phyloP scores from a whole-genome alignment of 2,888 invertebrate genomes.

The Quadroppia sp. region DNA sequence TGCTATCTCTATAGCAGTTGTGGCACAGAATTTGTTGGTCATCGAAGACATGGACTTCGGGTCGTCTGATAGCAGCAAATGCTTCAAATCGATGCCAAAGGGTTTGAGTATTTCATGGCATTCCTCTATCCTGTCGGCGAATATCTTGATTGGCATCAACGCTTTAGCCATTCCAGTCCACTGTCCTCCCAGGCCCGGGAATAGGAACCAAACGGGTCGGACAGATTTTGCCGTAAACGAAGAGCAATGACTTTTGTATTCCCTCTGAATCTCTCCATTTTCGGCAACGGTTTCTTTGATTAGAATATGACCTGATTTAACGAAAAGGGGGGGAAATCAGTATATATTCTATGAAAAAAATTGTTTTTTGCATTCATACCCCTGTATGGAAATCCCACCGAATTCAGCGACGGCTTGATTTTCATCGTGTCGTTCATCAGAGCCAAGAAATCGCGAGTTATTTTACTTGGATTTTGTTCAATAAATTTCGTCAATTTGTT shows the following conservation, averaged over 20 bases:
- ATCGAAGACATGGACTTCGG: conserved; percentile 76
- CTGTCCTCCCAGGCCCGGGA: conserved; percentile 63
- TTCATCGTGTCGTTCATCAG: conserved; percentile 71
- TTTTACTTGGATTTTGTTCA: conserved; percentile 56
- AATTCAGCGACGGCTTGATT: neutral
- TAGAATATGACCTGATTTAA: neutral
- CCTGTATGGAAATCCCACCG: conserved; percentile 56
- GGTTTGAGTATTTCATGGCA: conserved; percentile 20
- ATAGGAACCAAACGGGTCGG: conserved; percentile 86
- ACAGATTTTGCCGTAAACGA: too few species aligned
- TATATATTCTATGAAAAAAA: too few species aligned
- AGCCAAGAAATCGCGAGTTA: conserved; percentile 63
- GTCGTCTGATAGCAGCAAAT: conserved; percentile 14
- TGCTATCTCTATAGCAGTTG: conserved; percentile 57
- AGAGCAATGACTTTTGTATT: neutral
- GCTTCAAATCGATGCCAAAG: conserved; percentile 5
- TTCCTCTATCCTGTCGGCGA: conserved; percentile 26
- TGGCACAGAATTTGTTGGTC: conserved; percentile 67
- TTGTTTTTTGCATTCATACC: conserved; percentile 52
- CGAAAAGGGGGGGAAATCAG: too few species aligned
- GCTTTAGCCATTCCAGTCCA: conserved; percentile 32
- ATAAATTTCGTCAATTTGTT: conserved; percentile 60
- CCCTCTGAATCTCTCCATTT: neutral
- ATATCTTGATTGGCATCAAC: conserved; percentile 35
- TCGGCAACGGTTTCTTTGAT: neutral